A percentile compares a stretch with the other conserved stretches of the same genome.
Conservation (phyloP, 2,888 invertebrate species). For the Agonum fuliginosum region DNA sequence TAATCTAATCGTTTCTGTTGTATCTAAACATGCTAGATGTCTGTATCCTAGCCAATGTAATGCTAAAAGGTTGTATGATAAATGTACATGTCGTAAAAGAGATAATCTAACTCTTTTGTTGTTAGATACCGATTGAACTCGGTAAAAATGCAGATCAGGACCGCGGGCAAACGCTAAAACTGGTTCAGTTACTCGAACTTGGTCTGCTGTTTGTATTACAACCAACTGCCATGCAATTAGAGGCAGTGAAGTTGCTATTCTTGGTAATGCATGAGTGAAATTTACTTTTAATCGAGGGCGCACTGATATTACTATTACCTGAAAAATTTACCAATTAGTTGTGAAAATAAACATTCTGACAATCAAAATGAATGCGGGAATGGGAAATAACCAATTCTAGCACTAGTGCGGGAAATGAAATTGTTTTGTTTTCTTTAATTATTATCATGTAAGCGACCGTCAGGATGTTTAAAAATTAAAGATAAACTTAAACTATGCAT, state of each 20-base stretch:
- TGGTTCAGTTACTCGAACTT: constrained; percentile 73
- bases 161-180: constrained; percentile 93
- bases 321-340: constrained; percentile 53
- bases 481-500: no score
- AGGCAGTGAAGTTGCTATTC: constrained; percentile 85
- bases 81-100: constrained; percentile 82
- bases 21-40: constrained; percentile 90
- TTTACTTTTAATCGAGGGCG: constrained; percentile 86
- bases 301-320: constrained; percentile 86
- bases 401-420: no score
- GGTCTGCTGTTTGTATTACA: constrained; percentile 83
- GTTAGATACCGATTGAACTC: constrained; percentile 78
- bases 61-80: constrained; percentile 83
- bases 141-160: constrained; percentile 88
- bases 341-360: background rate
- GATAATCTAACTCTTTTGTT: constrained; percentile 74
- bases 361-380: no score
- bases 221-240: constrained; percentile 95
- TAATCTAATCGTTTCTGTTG: constrained; percentile 88
- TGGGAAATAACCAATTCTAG: no score
- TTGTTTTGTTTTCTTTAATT: no score
- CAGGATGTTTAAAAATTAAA: no score
- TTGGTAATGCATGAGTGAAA: constrained; percentile 85
- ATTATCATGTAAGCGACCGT: no score
- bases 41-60: constrained; percentile 88